Base-by-base conservation (phyloP, 1,140 invertebrate genomes). In the Drosophila saltans region DNA sequence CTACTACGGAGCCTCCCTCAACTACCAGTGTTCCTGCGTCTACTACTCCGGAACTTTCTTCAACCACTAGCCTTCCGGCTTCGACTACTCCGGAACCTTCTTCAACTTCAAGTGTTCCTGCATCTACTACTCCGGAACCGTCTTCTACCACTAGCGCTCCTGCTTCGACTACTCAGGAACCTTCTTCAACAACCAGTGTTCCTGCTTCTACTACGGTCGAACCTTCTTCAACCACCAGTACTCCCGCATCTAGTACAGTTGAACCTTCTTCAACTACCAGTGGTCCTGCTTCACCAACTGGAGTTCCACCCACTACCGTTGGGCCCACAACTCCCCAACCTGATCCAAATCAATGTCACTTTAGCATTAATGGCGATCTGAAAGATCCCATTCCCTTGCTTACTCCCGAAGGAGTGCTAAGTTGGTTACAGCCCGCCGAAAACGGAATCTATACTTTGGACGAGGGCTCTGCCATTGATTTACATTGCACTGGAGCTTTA, bases 331-430 rank as follows among this genome's bases (percentile, higher is more conserved):
- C 69, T 3, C 2, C 80, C 6, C 58, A 26, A 1, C 88, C 69
- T 10, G 52, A 9, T 11, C 68, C 21, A 3, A 79, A 66, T 6
- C 65, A 79, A 11, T 92, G 91, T 24, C 66, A 65, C 21, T 91
- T 91, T 21, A 82, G 30, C 10, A 58, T 80, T 0, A 91, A 83
- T 56, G 84, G 79, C 0, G 88, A 73, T 60, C 66, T 92, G 0
- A 83, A 61, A 5, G 80, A 91, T 72, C 91, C 91, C 5, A 78
- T 82, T 16, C 91, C 91, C 3, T 21, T 92, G 1, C 76, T 92
- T 8, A 86, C 76, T 0, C 72, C 77, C 2, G 55, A 73, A 9
- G 80, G 75, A 26, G 72, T 69, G 8, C 72, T 89, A 0, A 89
- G 72, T 24, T 89, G 86, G 80, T 52, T 90, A 21, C 6, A 72